Base-by-base conservation (phyloP, 1,140 invertebrate genomes). In the Atta cephalotes region DNA sequence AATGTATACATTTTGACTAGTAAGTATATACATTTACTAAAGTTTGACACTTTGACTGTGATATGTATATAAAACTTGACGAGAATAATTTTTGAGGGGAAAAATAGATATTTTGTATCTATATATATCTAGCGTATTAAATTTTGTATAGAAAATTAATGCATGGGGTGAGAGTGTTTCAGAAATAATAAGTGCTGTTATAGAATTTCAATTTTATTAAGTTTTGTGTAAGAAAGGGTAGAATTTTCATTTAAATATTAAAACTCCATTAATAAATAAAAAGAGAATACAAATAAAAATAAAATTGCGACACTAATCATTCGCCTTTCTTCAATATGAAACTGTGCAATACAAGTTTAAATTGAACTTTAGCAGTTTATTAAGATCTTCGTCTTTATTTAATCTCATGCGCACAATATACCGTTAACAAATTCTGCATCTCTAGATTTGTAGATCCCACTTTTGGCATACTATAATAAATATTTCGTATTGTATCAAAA, bases 381-480 rank as follows among this genome's bases (percentile, higher is more conserved):
- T 88, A 89, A 68, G 70, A 87, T 91, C 82, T 79, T 88, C 88
- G 3, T 51, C 53, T 82, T 89, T 84, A 76, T 87, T 74, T 87
- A 87, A 85, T 77, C 63, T 89, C 81, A 89, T 87, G 45, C 79
- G 62, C 60, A 56, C 62, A 85, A 81, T 89, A 87, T 87, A 66
- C 79, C 49, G 74, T 63, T 81, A 84, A 86, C 87, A 89, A 89
- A 91, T 25, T 91, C 88, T 62, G 80, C 86, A 86, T 87, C 79
- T 91, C 77, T 89, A 89, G 76, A 89, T 91, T 89, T 62, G 79
- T 89, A 89, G 89, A 80, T 91, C 85, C 89, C 88, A 91, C 49
- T 62, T 91, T 91, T 91, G 88, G 89, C 86, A 91, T 91, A 90
- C 90, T 91, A 91, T 58, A 91, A 91, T 91, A 91, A 91, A 91